A percentile compares a stretch with the other conserved stretches of the same genome.
phyloP scores from a whole-genome alignment of 2,113 vertebrate genomes.

The Phodopus roborovskii region DNA sequence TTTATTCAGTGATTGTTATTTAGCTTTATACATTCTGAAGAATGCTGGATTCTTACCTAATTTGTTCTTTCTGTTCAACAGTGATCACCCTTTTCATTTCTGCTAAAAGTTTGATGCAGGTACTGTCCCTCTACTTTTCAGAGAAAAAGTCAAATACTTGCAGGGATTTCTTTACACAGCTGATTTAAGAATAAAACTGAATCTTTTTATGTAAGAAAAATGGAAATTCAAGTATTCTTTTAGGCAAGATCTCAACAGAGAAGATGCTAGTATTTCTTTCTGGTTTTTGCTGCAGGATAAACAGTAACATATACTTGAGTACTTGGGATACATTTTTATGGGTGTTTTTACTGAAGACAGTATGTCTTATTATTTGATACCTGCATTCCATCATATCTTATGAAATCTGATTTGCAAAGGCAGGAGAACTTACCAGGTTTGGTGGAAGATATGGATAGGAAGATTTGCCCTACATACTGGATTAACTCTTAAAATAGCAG shows the following conservation, averaged over 20 bases:
- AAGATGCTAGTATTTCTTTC: neutral
- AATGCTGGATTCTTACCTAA: neutral
- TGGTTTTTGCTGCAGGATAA: neutral
- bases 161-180: neutral
- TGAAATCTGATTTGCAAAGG: constrained; percentile 71
- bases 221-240: neutral
- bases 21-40: neutral
- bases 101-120: accelerated
- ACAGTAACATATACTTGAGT: neutral
- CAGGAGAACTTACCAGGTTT: constrained; percentile 90
- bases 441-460: constrained; percentile 87
- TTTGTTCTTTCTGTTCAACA: neutral
- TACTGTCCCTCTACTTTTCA: neutral
- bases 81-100: neutral
- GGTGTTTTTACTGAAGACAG: neutral
- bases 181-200: neutral
- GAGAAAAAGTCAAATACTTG: neutral
- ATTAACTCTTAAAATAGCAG: constrained; percentile 87
- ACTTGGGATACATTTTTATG: too few relatives aligned
- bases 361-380: neutral
- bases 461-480: constrained; percentile 86
- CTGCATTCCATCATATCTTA: neutral
- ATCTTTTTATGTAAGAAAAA: neutral
- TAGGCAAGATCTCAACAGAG: accelerated
- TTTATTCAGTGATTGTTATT: neutral